Evolutionary conservation across 2,888 invertebrate species (phyloP).

Genomic region (Hypercompe scribonia): DNA sequence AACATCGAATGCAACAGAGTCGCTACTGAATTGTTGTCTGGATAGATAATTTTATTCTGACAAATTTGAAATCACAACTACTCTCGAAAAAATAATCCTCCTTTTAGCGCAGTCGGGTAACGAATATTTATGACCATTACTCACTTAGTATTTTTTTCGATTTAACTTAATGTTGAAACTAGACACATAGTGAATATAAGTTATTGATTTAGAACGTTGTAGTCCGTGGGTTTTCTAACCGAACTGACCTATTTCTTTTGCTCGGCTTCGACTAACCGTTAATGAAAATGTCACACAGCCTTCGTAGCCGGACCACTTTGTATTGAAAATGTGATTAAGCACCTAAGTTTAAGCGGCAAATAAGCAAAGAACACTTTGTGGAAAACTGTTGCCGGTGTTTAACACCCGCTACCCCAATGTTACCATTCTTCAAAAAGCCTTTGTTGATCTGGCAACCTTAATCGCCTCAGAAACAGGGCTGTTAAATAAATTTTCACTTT

Average conservation of each 20-base stretch:
- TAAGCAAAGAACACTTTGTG: neutral
- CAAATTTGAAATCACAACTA: too few relatives aligned
- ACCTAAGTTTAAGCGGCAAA: slow-evolving; percentile 1
- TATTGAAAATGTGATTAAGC: slow-evolving; percentile 2
- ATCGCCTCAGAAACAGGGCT: neutral
- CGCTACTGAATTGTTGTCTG: too few relatives aligned
- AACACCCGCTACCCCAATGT: neutral
- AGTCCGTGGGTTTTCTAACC: neutral
- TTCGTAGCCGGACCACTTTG: neutral
- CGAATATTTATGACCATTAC: too few relatives aligned
- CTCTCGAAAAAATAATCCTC: too few relatives aligned
- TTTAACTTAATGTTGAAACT: neutral
- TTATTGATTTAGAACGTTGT: slow-evolving; percentile 1
- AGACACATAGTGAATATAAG: neutral
- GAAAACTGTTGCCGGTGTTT: neutral
- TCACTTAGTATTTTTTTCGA: too few relatives aligned
- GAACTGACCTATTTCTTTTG: slow-evolving; percentile 1
- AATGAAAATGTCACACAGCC: slow-evolving; percentile 2
- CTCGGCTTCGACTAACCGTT: neutral
- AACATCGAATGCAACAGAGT: too few relatives aligned
- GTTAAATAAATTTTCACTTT: neutral
- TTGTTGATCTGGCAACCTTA: neutral
- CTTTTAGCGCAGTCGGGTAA: too few relatives aligned
- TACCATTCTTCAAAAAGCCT: neutral
- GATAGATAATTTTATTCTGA: too few relatives aligned